Percentiles rank a stretch among this genome's conserved stretches.
Conservation (phyloP, 2,888 invertebrate species). For the Eilema caniola region DNA sequence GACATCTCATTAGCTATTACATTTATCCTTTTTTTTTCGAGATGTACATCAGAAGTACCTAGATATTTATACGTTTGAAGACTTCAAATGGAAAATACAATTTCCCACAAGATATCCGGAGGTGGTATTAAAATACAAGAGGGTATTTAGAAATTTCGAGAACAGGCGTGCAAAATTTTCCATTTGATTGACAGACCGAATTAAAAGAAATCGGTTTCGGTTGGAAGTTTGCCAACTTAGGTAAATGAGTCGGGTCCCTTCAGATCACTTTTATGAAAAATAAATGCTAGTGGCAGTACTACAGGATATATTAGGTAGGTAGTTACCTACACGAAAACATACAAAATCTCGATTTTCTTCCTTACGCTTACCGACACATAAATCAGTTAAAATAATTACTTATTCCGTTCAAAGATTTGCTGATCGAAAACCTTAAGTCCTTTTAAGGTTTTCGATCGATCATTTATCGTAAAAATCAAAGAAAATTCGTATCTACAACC, state of each 20-base stretch:
- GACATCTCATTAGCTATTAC: background rate
- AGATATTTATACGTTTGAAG: too few species aligned
- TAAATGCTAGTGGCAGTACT: constrained; percentile 52
- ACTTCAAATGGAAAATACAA: too few species aligned
- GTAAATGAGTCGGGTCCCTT: background rate
- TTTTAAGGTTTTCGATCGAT: too few species aligned
- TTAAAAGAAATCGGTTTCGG: background rate
- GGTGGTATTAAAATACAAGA: too few species aligned
- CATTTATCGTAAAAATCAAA: background rate
- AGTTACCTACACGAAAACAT: constrained; percentile 27
- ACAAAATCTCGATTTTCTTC: constrained; percentile 20
- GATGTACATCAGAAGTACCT: too few species aligned
- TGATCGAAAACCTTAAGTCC: constrained; percentile 9
- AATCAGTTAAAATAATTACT: constrained; percentile 1
- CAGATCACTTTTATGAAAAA: constrained; percentile 25
- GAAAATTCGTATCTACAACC: constrained; percentile 18
- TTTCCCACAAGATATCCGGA: background rate
- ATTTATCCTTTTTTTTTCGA: background rate
- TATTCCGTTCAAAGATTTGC: constrained; percentile 5
- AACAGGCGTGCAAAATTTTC: background rate
- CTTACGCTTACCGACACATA: constrained; percentile 4
- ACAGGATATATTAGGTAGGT: constrained; percentile 22
- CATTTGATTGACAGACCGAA: background rate
- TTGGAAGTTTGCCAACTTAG: background rate
- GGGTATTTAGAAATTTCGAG: background rate